Base-by-base conservation (phyloP, 2,113 vertebrate genomes). In the Megalops atlanticus region DNA sequence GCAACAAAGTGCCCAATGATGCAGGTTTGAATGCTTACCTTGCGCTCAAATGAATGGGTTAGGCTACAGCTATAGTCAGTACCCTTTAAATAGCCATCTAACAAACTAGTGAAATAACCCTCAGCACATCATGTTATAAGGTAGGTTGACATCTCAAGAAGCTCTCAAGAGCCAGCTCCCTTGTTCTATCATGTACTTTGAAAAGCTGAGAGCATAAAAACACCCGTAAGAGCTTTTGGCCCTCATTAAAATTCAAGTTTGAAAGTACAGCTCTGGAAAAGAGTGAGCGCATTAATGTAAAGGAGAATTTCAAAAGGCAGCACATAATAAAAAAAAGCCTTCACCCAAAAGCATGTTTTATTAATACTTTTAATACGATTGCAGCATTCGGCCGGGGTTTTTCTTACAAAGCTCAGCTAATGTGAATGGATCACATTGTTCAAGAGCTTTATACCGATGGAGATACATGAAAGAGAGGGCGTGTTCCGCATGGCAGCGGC, bases 191-290 rank as follows among this genome's bases (percentile, higher is more conserved):
- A 52, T 35, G 10, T 85, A 41, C 77, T 82, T 83, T 68, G 78
- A 85, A 82, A 73, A 81, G 27, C 21, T n/a, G 35, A 82, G 74
- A 72, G 82, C 58, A 7, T 33, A 64, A 74, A 81, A 78, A 83
- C 21, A 77, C 52, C 38, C 38, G 39, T 36, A 43, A 81, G 39
- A 77, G 83, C 72, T 77, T 86, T 82, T 82, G 39, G 73, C 15
- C 40, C 76, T 79, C 40, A 82, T 84, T 85, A 80, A 70, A 82
- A 88, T 85, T 52, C 70, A 47, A 41, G 35, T 82, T 77, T 64
- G 80, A 79, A 84, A 80, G 54, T 36, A 45, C 38, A 76, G 43
- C 71, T 72, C 71, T 80, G 82, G 36, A 36, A 38, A 64, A 41
- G 78, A 24, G 31, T 10, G 45, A 78, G 31, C 27, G 33, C 36